These are phyloP conservation scores for Biston betularia DNA, from an alignment of 2,888 invertebrate species.

Conservation along the genomic window DNA sequence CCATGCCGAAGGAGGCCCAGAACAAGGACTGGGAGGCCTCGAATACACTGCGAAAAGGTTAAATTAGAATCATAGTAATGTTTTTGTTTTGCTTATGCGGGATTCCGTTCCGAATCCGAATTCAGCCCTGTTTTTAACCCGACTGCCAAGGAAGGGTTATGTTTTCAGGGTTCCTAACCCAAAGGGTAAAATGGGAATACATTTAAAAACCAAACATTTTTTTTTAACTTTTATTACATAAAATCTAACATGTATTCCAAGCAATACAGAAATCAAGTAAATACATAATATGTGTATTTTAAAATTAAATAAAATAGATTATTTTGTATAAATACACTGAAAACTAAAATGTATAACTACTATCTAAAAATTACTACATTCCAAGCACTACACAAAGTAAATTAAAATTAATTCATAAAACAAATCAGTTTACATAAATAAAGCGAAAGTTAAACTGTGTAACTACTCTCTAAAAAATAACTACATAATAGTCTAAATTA, in stretches of 20 bases:
- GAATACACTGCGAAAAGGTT: slow-evolving; percentile 84
- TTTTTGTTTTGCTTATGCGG: too few relatives aligned
- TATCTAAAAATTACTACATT: not conserved
- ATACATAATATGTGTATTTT: not conserved
- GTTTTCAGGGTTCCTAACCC: too few relatives aligned
- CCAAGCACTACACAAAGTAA: not conserved
- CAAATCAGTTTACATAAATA: too few relatives aligned
- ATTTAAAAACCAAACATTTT: too few relatives aligned
- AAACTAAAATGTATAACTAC: not conserved
- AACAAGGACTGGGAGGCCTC: slow-evolving; percentile 98
- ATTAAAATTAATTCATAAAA: not conserved
- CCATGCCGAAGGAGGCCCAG: slow-evolving; percentile 98
- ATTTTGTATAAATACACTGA: not conserved
- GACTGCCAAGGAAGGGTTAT: too few relatives aligned
- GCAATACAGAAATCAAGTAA: not conserved
- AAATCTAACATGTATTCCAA: not conserved
- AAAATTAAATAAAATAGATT: not conserved
- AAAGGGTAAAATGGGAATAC: too few relatives aligned
- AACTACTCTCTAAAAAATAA: not conserved
- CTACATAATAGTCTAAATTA: not conserved
- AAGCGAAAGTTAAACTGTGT: too few relatives aligned
- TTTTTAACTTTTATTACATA: not conserved
- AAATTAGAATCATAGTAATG: not conserved
- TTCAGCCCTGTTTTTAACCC: too few relatives aligned
- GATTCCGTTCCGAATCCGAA: too few relatives aligned